Percentiles rank a stretch among this genome's conserved stretches.
Evolutionary conservation across 2,113 vertebrate genomes (phyloP).

Genomic region (Picathartes gymnocephalus): DNA sequence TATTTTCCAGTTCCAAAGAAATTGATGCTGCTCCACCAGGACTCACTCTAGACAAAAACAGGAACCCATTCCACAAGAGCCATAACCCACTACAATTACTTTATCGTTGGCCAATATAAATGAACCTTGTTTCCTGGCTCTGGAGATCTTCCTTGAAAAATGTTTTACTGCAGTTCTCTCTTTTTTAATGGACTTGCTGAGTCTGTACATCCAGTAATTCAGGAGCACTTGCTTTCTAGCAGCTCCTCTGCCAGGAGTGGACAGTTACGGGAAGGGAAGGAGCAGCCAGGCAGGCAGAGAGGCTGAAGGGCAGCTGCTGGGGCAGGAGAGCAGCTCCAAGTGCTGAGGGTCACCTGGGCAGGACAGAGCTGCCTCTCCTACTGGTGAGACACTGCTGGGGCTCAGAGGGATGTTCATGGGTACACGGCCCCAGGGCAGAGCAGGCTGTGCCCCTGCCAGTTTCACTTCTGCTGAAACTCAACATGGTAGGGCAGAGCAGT

Average conservation of each 20-base stretch:
- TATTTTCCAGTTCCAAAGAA: constrained; percentile 25
- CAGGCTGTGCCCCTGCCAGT: neutral
- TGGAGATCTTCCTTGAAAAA: neutral
- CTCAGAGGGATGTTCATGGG: neutral
- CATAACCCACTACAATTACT: neutral
- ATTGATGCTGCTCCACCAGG: neutral
- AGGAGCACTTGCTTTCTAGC: neutral
- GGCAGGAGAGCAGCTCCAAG: neutral
- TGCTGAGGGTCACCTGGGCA: neutral
- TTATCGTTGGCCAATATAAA: neutral
- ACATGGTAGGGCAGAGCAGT: neutral
- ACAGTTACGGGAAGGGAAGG: neutral
- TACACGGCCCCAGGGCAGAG: accelerated
- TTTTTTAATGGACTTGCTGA: neutral
- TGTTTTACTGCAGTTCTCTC: neutral
- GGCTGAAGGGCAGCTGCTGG: neutral
- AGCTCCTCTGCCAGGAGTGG: neutral
- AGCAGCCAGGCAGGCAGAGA: neutral
- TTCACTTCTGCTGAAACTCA: constrained; percentile 6
- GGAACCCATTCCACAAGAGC: constrained; percentile 18
- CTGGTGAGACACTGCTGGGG: accelerated
- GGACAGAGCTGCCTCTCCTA: neutral
- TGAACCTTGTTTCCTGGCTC: neutral
- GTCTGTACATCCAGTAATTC: neutral
- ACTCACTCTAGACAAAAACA: constrained; percentile 36